A percentile compares a stretch with the other conserved stretches of the same genome.
These are phyloP conservation scores for Neomonachus schauinslandi DNA, from an alignment of 2,113 vertebrate species.

Conservation along the genomic window DNA sequence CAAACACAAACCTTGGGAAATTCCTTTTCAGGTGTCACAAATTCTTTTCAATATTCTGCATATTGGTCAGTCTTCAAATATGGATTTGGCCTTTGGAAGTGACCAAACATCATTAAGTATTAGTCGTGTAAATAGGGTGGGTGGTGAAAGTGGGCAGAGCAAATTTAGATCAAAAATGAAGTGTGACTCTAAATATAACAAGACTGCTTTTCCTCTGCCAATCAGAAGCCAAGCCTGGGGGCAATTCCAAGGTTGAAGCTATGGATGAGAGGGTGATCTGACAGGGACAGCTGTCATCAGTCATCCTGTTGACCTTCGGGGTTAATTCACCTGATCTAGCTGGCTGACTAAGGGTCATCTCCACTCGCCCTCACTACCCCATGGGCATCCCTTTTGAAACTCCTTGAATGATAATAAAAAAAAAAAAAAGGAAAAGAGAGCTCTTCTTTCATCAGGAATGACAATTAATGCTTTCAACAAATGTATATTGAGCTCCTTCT, in stretches of 20 bases:
- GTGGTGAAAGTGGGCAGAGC: not conserved
- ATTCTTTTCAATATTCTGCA: not conserved
- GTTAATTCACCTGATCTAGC: constrained; percentile 82
- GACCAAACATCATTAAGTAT: not conserved
- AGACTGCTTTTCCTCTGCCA: not conserved
- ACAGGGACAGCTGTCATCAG: constrained; percentile 74
- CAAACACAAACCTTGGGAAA: not conserved
- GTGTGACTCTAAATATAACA: constrained; percentile 29
- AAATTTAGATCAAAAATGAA: constrained; percentile 53
- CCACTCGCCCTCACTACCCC: constrained; percentile 47
- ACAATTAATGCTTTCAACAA: constrained; percentile 49
- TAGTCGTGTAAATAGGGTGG: not conserved
- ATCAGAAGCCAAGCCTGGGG: constrained; percentile 42
- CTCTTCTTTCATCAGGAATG: constrained; percentile 48
- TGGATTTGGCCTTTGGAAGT: not conserved
- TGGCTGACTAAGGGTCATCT: constrained; percentile 74
- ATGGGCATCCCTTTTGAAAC: constrained; percentile 70
- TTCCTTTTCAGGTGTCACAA: not conserved
- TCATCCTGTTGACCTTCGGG: constrained; percentile 75
- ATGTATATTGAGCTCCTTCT: constrained; percentile 37
- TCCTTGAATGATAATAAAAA: constrained; percentile 56
- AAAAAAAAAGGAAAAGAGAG: not conserved
- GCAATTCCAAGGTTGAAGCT: constrained; percentile 59
- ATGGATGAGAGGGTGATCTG: constrained; percentile 58
- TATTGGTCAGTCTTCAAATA: not conserved